phyloP scores from a whole-genome alignment of 1,140 invertebrate genomes.

The Ridgeia piscesae region DNA sequence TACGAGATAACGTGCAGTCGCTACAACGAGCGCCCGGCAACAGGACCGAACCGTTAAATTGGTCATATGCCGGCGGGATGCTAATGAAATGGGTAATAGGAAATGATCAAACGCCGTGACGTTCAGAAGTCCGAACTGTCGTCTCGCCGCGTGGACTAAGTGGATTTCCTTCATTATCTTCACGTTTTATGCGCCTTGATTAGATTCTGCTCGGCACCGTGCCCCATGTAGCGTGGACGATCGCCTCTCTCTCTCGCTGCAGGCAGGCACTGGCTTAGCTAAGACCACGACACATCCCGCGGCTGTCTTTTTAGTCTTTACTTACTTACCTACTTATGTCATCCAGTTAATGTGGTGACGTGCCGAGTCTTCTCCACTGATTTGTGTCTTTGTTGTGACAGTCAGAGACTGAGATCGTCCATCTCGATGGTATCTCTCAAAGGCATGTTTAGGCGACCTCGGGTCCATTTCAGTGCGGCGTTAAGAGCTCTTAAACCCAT shows the following conservation, averaged over 20 bases:
- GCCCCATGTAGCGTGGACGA: neutral
- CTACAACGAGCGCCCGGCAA: neutral
- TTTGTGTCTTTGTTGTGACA: too few relatives aligned
- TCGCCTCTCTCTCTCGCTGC: neutral
- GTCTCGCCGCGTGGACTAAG: neutral
- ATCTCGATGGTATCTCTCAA: too few relatives aligned
- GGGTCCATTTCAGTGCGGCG: too few relatives aligned
- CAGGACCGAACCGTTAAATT: neutral
- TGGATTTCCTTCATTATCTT: constrained; percentile 6
- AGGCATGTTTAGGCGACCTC: too few relatives aligned
- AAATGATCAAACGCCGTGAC: neutral
- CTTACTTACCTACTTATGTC: too few relatives aligned
- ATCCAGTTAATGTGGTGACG: too few relatives aligned
- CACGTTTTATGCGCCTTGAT: neutral
- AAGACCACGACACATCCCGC: too few relatives aligned
- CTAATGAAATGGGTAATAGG: constrained; percentile 1
- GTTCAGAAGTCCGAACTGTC: neutral
- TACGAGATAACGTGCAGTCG: neutral
- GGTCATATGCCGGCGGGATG: neutral
- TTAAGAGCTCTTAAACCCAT: too few relatives aligned
- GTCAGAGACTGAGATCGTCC: too few relatives aligned
- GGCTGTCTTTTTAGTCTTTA: too few relatives aligned
- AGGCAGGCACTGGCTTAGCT: neutral
- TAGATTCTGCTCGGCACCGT: neutral
- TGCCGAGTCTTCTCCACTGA: too few relatives aligned